Evolutionary conservation across 2,888 invertebrate species (phyloP).

Genomic region (Xestoiulus laeticollis): DNA sequence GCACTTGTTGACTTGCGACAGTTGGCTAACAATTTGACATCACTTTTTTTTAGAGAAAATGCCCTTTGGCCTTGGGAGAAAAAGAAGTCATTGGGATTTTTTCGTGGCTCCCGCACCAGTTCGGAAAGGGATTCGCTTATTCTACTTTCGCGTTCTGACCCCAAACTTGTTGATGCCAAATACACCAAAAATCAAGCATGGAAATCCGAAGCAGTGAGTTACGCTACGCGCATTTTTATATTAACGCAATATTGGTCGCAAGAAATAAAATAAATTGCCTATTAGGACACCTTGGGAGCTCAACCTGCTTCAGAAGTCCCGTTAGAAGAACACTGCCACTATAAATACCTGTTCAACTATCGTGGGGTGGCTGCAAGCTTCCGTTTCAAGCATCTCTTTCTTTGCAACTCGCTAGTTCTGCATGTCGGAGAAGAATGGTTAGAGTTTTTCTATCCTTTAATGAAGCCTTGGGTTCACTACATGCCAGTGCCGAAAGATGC

Average conservation of each 20-base stretch:
- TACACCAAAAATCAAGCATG: slow-evolving; percentile 99
- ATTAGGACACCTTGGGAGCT: slow-evolving; percentile 83
- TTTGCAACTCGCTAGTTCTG: slow-evolving; percentile 91
- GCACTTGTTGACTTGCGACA: not conserved
- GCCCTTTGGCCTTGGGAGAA: slow-evolving; percentile 77
- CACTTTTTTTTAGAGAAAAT: slow-evolving; percentile 67
- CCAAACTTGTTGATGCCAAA: slow-evolving; percentile 85
- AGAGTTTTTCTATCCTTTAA: slow-evolving; percentile 90
- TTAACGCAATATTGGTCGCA: too few species aligned
- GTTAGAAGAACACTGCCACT: slow-evolving; percentile 88
- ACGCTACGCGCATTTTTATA: too few species aligned
- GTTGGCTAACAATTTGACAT: too few species aligned
- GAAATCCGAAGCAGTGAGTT: slow-evolving; percentile 84
- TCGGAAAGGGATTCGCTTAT: slow-evolving; percentile 88
- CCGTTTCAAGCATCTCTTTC: slow-evolving; percentile 91
- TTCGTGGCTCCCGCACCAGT: slow-evolving; percentile 93
- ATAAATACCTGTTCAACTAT: slow-evolving; percentile 94
- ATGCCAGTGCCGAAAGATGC: slow-evolving; percentile 78
- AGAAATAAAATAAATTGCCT: too few species aligned
- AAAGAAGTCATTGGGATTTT: slow-evolving; percentile 77
- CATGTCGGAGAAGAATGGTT: slow-evolving; percentile 94
- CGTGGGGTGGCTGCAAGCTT: slow-evolving; percentile 98
- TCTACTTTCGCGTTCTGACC: slow-evolving; percentile 74
- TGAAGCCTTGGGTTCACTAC: slow-evolving; percentile 96
- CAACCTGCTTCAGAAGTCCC: slow-evolving; percentile 86